A percentile compares a stretch with the other conserved stretches of the same genome.
Evolutionary conservation across 2,113 vertebrate genomes (phyloP).

Genomic region (Parus major): DNA sequence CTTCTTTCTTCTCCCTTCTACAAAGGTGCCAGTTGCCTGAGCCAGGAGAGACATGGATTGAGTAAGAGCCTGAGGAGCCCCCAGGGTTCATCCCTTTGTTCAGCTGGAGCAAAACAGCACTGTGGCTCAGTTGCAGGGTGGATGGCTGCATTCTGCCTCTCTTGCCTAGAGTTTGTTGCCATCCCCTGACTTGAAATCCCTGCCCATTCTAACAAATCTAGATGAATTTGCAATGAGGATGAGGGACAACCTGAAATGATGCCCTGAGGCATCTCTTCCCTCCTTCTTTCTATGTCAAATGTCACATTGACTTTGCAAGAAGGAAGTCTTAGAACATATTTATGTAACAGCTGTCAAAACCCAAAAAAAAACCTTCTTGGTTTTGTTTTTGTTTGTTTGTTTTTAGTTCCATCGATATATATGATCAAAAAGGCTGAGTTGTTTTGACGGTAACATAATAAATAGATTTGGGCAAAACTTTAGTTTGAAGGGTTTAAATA

Average conservation of each 20-base stretch:
- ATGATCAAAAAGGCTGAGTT: not conserved
- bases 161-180: not conserved
- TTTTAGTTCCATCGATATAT: not conserved
- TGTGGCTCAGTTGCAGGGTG: rapidly evolving
- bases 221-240: not conserved
- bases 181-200: not conserved
- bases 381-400: not conserved
- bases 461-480: not conserved
- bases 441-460: not conserved
- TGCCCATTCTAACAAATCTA: not conserved
- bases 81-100: not conserved
- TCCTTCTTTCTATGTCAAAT: not conserved
- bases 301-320: not conserved
- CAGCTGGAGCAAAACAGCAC: not conserved
- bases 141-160: not conserved
- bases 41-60: not conserved
- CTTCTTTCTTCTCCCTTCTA: not conserved
- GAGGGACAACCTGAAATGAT: not conserved
- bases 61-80: not conserved
- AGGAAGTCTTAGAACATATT: not conserved
- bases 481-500: not conserved
- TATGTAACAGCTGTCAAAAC: not conserved
- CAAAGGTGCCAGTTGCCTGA: not conserved
- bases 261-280: not conserved
- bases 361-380: rapidly evolving